phyloP scores from a whole-genome alignment of 2,113 vertebrate genomes.

The Trematomus loennbergii region DNA sequence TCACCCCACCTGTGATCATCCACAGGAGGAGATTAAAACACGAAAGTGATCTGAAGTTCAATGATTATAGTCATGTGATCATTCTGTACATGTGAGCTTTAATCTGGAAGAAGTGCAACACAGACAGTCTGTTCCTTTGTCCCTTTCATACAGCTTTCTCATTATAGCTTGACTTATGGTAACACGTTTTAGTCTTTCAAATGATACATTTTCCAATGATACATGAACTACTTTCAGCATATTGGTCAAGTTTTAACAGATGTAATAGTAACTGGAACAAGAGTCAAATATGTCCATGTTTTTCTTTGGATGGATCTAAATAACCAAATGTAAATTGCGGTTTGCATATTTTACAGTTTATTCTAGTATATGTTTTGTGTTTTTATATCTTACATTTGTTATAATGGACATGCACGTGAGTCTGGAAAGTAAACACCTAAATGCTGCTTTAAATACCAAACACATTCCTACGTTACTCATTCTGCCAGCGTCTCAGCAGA shows the following conservation, averaged over 20 bases:
- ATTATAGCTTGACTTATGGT: background rate
- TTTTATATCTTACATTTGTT: background rate
- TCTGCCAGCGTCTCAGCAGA: background rate
- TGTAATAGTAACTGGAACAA: background rate
- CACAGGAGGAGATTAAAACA: conserved; percentile 14
- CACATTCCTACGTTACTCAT: background rate
- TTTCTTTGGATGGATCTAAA: background rate
- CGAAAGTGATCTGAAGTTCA: background rate
- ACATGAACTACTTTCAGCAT: too few species aligned
- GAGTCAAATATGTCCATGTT: background rate
- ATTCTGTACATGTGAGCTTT: background rate
- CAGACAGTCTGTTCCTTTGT: background rate
- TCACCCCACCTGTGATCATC: conserved; percentile 17
- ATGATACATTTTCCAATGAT: too few species aligned
- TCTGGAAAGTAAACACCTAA: background rate
- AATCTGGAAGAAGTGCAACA: background rate
- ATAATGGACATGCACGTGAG: background rate
- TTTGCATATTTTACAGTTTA: too few species aligned
- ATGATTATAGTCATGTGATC: conserved; percentile 12
- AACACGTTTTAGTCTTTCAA: too few species aligned
- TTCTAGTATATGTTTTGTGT: background rate
- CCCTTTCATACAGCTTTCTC: background rate
- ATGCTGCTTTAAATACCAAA: background rate
- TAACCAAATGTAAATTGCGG: background rate
- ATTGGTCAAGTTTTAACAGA: background rate